These are phyloP conservation scores for Anolis carolinensis DNA, from an alignment of 2,113 vertebrate genomes.

Conservation along the genomic window DNA sequence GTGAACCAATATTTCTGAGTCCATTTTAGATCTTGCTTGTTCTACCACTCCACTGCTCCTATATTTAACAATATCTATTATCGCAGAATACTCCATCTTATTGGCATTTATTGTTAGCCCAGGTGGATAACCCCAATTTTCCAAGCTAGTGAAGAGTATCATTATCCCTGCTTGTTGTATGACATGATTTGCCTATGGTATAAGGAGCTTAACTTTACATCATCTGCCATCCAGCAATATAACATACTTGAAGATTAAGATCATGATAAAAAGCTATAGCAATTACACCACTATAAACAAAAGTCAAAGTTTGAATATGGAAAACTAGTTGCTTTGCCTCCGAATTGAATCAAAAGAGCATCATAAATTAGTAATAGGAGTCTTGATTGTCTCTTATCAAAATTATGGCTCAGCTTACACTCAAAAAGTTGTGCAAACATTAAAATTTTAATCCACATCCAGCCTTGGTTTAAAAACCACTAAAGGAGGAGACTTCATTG, in stretches of 20 bases:
- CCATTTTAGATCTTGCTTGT: background rate
- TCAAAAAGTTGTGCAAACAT: background rate
- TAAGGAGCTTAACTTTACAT: conserved; percentile 13
- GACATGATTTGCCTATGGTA: background rate
- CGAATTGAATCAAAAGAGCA: background rate
- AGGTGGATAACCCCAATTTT: conserved; percentile 31
- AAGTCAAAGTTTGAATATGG: background rate
- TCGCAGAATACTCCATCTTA: conserved; percentile 25
- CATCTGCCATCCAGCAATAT: background rate
- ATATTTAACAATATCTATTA: conserved; percentile 16
- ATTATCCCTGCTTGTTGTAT: background rate
- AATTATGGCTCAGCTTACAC: background rate
- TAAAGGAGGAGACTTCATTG: no score
- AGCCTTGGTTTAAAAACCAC: no score
- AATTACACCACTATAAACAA: background rate
- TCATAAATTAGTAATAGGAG: background rate
- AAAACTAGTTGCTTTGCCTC: background rate
- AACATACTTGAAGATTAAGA: conserved; percentile 1
- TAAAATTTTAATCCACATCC: background rate
- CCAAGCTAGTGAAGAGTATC: conserved; percentile 34
- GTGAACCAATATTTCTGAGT: background rate
- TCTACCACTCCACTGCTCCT: conserved; percentile 17
- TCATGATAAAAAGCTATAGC: background rate
- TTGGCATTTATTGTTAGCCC: conserved; percentile 37
- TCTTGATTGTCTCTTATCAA: background rate